These are phyloP conservation scores for Himalopsyche anomala DNA, from an alignment of 2,888 invertebrate genomes.

Conservation along the genomic window DNA sequence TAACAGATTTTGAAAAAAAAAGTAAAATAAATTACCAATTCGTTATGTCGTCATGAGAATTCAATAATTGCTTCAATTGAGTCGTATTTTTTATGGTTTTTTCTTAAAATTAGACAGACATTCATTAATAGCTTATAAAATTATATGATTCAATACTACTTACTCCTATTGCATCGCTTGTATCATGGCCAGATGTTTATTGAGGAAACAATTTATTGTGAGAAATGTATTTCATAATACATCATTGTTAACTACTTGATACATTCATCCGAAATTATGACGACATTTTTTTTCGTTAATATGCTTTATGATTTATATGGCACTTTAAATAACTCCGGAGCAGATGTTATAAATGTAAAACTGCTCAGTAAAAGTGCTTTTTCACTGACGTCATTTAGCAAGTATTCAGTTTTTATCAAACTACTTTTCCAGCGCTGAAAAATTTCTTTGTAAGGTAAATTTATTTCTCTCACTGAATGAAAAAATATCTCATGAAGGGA, in stretches of 20 bases:
- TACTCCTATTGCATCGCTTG: not conserved
- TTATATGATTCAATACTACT: no score
- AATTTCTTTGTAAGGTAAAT: not conserved
- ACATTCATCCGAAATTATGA: constrained; percentile 27
- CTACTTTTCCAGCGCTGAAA: not conserved
- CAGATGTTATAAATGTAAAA: constrained; percentile 35
- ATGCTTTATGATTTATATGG: constrained; percentile 29
- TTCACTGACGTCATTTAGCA: constrained; percentile 12
- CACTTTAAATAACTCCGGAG: not conserved
- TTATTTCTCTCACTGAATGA: not conserved
- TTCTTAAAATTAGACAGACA: no score
- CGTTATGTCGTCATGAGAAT: no score
- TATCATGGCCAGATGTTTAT: constrained; percentile 42
- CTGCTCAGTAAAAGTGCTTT: constrained; percentile 17
- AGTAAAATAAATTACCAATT: no score
- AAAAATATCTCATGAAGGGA: no score
- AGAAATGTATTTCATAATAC: constrained; percentile 17
- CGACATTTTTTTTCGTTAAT: constrained; percentile 34
- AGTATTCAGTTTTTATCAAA: constrained; percentile 21
- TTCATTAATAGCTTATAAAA: no score
- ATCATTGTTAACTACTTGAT: constrained; percentile 46
- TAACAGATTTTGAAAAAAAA: no score
- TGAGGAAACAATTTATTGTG: constrained; percentile 55
- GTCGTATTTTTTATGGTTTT: no score
- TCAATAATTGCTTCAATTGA: no score